Conservation (phyloP, 2,113 vertebrate species). For the Spilogale gracilis region DNA sequence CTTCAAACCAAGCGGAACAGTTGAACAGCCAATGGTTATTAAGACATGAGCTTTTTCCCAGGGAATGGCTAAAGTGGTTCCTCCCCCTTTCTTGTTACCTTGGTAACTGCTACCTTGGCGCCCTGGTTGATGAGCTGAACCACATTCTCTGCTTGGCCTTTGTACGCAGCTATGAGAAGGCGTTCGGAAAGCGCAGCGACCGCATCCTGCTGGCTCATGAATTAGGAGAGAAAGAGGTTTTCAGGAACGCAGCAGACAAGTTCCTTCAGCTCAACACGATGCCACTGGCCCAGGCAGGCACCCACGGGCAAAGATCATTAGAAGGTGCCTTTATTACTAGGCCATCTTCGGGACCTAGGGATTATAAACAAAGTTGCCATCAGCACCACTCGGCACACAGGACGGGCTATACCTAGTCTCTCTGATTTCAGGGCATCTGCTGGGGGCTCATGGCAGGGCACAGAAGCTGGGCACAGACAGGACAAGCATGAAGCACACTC, state of each 20-base stretch:
- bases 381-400: slow-evolving; percentile 63
- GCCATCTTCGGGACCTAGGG: slow-evolving; percentile 90
- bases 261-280: slow-evolving; percentile 83
- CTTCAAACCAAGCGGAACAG: slow-evolving; percentile 68
- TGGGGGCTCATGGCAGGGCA: not conserved
- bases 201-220: slow-evolving; percentile 99
- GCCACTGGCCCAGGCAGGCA: slow-evolving; percentile 77
- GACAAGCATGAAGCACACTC: not conserved
- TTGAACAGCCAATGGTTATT: slow-evolving; percentile 78
- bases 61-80: slow-evolving; percentile 81
- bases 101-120: slow-evolving; percentile 98
- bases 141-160: slow-evolving; percentile 98
- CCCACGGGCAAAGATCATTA: slow-evolving; percentile 80
- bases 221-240: slow-evolving; percentile 91
- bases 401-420: not conserved
- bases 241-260: slow-evolving; percentile 71
- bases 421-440: not conserved
- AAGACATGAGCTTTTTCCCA: slow-evolving; percentile 81
- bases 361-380: slow-evolving; percentile 83
- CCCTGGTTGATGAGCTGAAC: slow-evolving; percentile 99
- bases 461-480: not conserved
- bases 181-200: slow-evolving; percentile 97
- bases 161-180: slow-evolving; percentile 97
- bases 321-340: slow-evolving; percentile 76
- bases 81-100: slow-evolving; percentile 91